Percentiles rank a stretch among this genome's conserved stretches.
phyloP scores from a whole-genome alignment of 2,797 vertebrate genomes.

The Chaenodraco wilsoni region DNA sequence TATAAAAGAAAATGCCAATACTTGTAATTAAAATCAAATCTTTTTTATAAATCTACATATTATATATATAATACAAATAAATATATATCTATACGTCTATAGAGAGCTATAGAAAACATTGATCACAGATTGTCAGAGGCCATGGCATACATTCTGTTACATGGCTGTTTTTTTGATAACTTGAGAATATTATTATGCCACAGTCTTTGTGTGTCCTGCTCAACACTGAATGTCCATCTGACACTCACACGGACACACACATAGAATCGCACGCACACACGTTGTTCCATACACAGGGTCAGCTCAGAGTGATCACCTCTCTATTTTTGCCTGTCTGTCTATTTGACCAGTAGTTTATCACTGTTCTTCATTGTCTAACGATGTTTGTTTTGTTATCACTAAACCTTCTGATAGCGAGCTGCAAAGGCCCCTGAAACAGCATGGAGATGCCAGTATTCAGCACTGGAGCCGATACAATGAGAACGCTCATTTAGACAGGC shows the following conservation, averaged over 20 bases:
- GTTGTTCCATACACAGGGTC: constrained; percentile 67
- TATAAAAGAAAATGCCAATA: constrained; percentile 92
- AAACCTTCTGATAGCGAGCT: constrained; percentile 70
- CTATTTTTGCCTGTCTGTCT: constrained; percentile 63
- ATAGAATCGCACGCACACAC: constrained; percentile 53
- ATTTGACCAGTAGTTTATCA: constrained; percentile 32
- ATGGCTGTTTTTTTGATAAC: constrained; percentile 80
- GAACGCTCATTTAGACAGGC: constrained; percentile 3
- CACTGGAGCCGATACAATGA: constrained; percentile 11
- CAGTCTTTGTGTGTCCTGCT: constrained; percentile 87
- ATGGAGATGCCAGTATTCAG: constrained; percentile 30
- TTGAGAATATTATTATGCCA: constrained; percentile 79
- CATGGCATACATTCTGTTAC: constrained; percentile 88
- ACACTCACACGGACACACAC: constrained; percentile 76
- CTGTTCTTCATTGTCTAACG: constrained; percentile 44
- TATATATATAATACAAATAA: constrained; percentile 82
- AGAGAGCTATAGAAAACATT: constrained; percentile 86
- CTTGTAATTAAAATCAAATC: constrained; percentile 90
- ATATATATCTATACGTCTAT: constrained; percentile 80
- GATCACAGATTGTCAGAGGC: constrained; percentile 89
- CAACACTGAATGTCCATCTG: constrained; percentile 84
- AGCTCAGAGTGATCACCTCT: constrained; percentile 54
- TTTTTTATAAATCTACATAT: constrained; percentile 88
- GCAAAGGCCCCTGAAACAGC: constrained; percentile 19
- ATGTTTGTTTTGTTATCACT: constrained; percentile 24